A percentile compares a stretch with the other conserved stretches of the same genome.
Evolutionary conservation across 2,888 invertebrate species (phyloP).

Genomic region (Cartodere bifasciata): DNA sequence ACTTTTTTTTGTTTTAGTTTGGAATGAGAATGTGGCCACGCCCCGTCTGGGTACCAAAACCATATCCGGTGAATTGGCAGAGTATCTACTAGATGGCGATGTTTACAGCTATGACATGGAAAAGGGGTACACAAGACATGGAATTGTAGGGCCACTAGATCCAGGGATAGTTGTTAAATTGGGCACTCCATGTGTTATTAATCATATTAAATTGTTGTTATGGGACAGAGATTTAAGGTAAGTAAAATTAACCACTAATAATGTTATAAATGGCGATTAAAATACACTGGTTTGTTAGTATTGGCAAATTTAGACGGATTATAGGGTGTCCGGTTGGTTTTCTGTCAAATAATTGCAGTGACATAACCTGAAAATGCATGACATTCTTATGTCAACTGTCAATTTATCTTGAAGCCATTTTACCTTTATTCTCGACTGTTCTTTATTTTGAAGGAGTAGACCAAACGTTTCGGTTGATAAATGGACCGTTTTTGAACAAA

Average conservation of each 20-base stretch:
- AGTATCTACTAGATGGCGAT: conserved; percentile 83
- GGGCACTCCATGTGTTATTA: conserved; percentile 76
- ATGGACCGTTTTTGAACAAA: too few relatives aligned
- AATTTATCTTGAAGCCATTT: too few relatives aligned
- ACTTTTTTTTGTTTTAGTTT: conserved; percentile 44
- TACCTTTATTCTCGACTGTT: too few relatives aligned
- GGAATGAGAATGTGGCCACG: conserved; percentile 87
- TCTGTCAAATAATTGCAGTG: too few relatives aligned
- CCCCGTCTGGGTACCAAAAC: conserved; percentile 72
- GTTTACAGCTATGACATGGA: conserved; percentile 82
- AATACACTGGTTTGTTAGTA: too few relatives aligned
- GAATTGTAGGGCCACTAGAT: conserved; percentile 40
- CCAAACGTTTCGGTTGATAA: too few relatives aligned
- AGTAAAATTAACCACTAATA: conserved; percentile 9
- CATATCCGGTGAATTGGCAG: conserved; percentile 78
- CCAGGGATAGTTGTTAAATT: conserved; percentile 79
- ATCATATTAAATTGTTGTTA: conserved; percentile 81
- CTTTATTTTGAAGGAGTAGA: too few relatives aligned
- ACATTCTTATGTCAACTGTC: too few relatives aligned
- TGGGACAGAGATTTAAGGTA: conserved; percentile 87
- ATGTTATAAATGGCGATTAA: too few relatives aligned
- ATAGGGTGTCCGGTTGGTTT: too few relatives aligned
- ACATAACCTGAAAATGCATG: too few relatives aligned
- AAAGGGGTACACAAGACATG: conserved; percentile 55
- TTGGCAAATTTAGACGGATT: too few relatives aligned